A percentile compares a stretch with the other conserved stretches of the same genome.
These are phyloP conservation scores for Neomorphus geoffroyi DNA, from an alignment of 2,797 vertebrate genomes.

Conservation along the genomic window DNA sequence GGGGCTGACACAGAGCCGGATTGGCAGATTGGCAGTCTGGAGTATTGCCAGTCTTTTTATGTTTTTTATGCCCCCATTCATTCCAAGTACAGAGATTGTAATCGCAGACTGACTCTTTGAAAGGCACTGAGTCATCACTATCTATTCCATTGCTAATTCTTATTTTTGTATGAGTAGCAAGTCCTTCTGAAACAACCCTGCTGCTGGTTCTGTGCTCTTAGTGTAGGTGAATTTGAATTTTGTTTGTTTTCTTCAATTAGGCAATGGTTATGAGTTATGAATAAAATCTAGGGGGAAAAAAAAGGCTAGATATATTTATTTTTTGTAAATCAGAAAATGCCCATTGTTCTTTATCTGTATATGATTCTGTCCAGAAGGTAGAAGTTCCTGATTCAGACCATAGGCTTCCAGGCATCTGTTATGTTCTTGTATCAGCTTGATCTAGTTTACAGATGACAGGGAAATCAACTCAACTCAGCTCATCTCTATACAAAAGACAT, in stretches of 20 bases:
- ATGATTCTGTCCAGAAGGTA: not conserved
- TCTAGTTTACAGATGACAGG: not conserved
- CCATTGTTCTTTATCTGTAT: not conserved
- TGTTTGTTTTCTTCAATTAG: conserved; percentile 20
- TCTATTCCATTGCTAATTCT: not conserved
- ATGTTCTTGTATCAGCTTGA: not conserved
- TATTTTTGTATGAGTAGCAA: not conserved
- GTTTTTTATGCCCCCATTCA: conserved; percentile 26
- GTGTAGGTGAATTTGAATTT: not conserved
- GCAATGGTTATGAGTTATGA: not conserved
- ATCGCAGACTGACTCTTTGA: conserved; percentile 2
- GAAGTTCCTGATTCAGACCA: not conserved
- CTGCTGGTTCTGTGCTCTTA: not conserved
- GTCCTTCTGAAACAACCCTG: not conserved
- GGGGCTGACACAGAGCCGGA: not conserved
- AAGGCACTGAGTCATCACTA: conserved; percentile 35
- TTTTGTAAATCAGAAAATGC: not conserved
- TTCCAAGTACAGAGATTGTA: not conserved
- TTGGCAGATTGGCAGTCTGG: not conserved
- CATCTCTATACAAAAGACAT: not conserved
- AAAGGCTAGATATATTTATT: not conserved
- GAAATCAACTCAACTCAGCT: not conserved
- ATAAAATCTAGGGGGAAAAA: not conserved
- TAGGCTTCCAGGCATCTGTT: not conserved
- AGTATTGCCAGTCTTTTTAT: not conserved